A percentile compares a stretch with the other conserved stretches of the same genome.
These are phyloP conservation scores for Timema podura DNA, from an alignment of 2,888 invertebrate genomes.

Conservation along the genomic window DNA sequence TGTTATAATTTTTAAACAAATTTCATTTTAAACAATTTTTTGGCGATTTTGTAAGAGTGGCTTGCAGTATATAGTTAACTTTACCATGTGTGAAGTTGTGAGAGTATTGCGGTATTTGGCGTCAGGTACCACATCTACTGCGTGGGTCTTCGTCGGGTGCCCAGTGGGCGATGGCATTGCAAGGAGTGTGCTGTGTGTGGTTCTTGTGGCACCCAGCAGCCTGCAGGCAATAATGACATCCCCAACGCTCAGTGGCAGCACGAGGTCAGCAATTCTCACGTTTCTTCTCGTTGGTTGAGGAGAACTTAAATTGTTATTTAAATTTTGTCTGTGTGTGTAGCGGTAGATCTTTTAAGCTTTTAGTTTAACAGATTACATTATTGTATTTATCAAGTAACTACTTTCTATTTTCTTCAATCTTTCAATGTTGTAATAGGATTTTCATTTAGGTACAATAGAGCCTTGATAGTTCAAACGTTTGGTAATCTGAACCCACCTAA, in stretches of 20 bases:
- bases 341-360: not conserved
- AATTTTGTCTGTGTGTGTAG: not conserved
- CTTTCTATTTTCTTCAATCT: too few relatives aligned
- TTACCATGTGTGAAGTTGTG: too few relatives aligned
- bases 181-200: slow-evolving; percentile 67
- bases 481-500: too few relatives aligned
- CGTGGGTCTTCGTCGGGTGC: slow-evolving; percentile 74
- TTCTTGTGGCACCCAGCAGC: slow-evolving; percentile 49
- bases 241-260: slow-evolving; percentile 49
- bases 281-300: too few relatives aligned
- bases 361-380: too few relatives aligned
- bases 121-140: slow-evolving; percentile 81
- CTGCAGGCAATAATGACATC: slow-evolving; percentile 43
- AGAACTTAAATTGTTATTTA: too few relatives aligned
- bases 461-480: too few relatives aligned
- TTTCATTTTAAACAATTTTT: not conserved
- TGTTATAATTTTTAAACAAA: not conserved
- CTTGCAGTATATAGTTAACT: too few relatives aligned
- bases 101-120: not conserved
- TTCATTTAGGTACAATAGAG: too few relatives aligned
- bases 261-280: slow-evolving; percentile 36
- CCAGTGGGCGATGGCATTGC: slow-evolving; percentile 88
- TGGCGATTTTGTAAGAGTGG: slow-evolving; percentile 2
- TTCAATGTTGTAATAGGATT: too few relatives aligned
- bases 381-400: too few relatives aligned